phyloP scores from a whole-genome alignment of 1,140 invertebrate species.

The Cataglyphis hispanica region DNA sequence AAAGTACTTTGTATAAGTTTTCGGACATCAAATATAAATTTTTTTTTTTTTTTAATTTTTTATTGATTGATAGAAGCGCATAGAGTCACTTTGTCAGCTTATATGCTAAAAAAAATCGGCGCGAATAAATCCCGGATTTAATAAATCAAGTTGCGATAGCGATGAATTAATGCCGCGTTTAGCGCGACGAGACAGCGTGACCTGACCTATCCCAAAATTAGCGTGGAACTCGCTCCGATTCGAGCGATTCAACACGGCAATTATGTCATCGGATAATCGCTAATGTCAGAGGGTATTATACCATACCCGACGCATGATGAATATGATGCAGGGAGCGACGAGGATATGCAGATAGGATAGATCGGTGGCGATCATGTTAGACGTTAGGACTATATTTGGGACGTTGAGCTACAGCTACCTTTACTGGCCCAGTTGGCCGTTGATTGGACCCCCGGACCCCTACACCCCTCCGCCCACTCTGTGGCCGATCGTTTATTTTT shows the following conservation, averaged over 20 bases:
- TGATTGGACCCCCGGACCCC: conserved; percentile 69
- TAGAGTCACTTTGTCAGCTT: not conserved
- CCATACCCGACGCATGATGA: not conserved
- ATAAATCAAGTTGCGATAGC: conserved; percentile 6
- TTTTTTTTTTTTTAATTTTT: not conserved
- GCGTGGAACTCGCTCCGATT: conserved; percentile 23
- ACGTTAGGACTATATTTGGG: conserved; percentile 81
- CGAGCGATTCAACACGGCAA: not conserved
- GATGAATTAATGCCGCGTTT: not conserved
- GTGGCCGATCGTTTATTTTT: conserved; percentile 73
- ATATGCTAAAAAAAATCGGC: not conserved
- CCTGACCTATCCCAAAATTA: conserved; percentile 51
- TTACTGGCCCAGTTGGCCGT: conserved; percentile 81
- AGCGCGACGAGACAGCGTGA: not conserved
- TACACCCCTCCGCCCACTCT: not conserved
- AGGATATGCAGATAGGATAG: conserved; percentile 56
- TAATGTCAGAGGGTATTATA: conserved; percentile 70
- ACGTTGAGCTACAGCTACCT: conserved; percentile 79
- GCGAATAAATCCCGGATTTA: not conserved
- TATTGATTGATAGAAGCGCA: not conserved
- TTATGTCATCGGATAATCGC: conserved; percentile 58
- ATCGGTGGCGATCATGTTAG: conserved; percentile 67
- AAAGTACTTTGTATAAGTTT: not conserved
- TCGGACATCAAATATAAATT: not conserved
- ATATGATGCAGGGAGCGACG: not conserved